phyloP scores from a whole-genome alignment of 2,888 invertebrate species.

The Iphiclides podalirius region DNA sequence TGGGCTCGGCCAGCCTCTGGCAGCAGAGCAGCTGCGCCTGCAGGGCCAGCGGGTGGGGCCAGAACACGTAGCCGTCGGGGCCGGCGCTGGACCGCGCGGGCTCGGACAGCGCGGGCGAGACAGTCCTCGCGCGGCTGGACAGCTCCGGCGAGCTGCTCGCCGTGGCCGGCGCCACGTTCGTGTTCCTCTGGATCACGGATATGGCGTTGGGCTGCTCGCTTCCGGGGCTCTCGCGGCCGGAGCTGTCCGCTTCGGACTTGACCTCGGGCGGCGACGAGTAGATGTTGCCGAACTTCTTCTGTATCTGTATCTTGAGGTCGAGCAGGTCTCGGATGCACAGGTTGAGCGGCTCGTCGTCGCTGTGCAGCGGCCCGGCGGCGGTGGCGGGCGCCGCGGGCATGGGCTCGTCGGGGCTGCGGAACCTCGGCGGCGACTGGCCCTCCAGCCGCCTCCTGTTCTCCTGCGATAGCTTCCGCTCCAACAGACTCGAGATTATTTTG shows the following conservation, averaged over 20 bases:
- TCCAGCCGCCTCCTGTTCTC: conserved; percentile 78
- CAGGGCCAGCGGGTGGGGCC: conserved; percentile 86
- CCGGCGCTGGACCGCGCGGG: conserved; percentile 58
- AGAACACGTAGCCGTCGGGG: conserved; percentile 82
- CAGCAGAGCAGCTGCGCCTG: conserved; percentile 87
- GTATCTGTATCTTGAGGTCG: conserved; percentile 83
- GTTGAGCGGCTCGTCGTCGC: conserved; percentile 88
- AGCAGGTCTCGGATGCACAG: conserved; percentile 89
- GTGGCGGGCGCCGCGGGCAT: conserved; percentile 59
- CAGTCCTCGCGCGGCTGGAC: conserved; percentile 47
- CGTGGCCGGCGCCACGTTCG: conserved; percentile 54
- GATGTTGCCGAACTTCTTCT: conserved; percentile 82
- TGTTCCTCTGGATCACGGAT: conserved; percentile 70
- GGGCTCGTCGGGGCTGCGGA: conserved; percentile 58
- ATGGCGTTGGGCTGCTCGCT: conserved; percentile 66
- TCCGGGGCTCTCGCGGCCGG: conserved; percentile 71
- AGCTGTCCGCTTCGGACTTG: conserved; percentile 79
- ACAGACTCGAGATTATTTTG: conserved; percentile 83
- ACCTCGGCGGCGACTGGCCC: conserved; percentile 51
- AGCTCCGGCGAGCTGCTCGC: conserved; percentile 70
- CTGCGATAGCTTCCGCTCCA: conserved; percentile 85
- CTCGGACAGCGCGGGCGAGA: conserved; percentile 63
- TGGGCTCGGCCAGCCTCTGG: conserved; percentile 83
- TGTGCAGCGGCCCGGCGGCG: conserved; percentile 53
- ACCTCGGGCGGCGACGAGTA: conserved; percentile 79